These are phyloP conservation scores for Volucella zonaria DNA, from an alignment of 2,888 invertebrate species.

Conservation along the genomic window DNA sequence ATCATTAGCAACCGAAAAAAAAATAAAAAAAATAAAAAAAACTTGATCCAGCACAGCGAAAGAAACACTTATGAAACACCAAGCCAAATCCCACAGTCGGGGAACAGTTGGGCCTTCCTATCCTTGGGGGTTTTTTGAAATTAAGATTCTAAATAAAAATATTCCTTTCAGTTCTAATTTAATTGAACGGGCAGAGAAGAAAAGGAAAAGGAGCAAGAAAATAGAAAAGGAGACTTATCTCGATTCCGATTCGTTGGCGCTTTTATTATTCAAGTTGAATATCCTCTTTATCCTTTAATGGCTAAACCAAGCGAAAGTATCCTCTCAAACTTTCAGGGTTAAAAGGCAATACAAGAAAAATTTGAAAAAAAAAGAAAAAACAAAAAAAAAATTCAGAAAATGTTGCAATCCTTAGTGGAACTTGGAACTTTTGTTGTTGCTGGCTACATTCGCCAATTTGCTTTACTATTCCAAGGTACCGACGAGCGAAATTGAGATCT, in stretches of 20 bases:
- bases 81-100: background rate
- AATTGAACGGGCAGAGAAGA: background rate
- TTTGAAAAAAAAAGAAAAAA: too few relatives aligned
- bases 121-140: constrained; percentile 1
- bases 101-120: background rate
- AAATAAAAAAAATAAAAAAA: constrained; percentile 16
- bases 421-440: constrained; percentile 7
- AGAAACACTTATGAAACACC: background rate
- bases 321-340: constrained; percentile 44
- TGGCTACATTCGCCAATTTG: constrained; percentile 52
- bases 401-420: constrained; percentile 28
- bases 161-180: constrained; percentile 11
- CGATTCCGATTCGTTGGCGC: constrained; percentile 62
- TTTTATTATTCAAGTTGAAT: constrained; percentile 60
- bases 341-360: constrained; percentile 43
- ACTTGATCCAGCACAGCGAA: background rate
- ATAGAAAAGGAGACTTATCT: constrained; percentile 39
- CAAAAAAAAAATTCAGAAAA: constrained; percentile 3
- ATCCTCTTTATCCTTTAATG: constrained; percentile 54
- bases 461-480: constrained; percentile 56
- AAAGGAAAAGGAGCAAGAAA: background rate
- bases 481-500: constrained; percentile 70
- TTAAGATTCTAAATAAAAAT: constrained; percentile 11
- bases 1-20: constrained; percentile 10
- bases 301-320: background rate